These are phyloP conservation scores for Xenopus tropicalis DNA, from an alignment of 2,113 vertebrate species.

Conservation along the genomic window DNA sequence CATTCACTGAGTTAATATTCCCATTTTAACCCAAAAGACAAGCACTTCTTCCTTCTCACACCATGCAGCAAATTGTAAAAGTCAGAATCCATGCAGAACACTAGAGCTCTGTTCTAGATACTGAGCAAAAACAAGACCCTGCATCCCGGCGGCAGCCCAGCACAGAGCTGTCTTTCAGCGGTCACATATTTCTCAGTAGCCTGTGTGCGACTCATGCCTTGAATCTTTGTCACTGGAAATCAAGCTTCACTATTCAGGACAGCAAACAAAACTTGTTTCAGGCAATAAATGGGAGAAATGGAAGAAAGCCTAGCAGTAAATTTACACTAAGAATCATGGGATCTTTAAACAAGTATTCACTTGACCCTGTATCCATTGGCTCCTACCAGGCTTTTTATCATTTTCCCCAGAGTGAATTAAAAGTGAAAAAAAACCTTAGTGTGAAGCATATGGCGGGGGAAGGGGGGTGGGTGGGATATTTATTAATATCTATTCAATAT, in stretches of 20 bases:
- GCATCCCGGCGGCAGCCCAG: slow-evolving; percentile 14
- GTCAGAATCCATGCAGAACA: slow-evolving; percentile 16
- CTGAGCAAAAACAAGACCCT: slow-evolving; percentile 9
- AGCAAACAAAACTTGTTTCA: not conserved
- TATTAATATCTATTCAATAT: no score
- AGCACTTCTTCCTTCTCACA: slow-evolving; percentile 10
- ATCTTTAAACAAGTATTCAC: no score
- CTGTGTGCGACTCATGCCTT: slow-evolving; percentile 23
- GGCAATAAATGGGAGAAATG: slow-evolving; percentile 3
- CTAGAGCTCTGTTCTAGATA: slow-evolving; percentile 16
- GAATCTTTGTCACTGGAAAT: slow-evolving; percentile 28
- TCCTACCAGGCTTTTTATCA: no score
- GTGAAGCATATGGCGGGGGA: no score
- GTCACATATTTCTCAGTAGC: not conserved
- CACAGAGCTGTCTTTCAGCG: slow-evolving; percentile 29
- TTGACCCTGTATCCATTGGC: no score
- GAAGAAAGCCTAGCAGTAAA: no score
- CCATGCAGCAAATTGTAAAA: not conserved
- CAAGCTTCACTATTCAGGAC: not conserved
- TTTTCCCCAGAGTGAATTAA: no score
- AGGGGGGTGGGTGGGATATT: no score
- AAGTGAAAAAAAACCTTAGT: no score
- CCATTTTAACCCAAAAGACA: slow-evolving; percentile 1
- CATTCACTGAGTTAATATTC: not conserved
- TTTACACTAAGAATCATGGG: no score